Percentiles rank a stretch among this genome's conserved stretches.
Conservation (phyloP, 2,113 vertebrate species). For the Nerophis ophidion region DNA sequence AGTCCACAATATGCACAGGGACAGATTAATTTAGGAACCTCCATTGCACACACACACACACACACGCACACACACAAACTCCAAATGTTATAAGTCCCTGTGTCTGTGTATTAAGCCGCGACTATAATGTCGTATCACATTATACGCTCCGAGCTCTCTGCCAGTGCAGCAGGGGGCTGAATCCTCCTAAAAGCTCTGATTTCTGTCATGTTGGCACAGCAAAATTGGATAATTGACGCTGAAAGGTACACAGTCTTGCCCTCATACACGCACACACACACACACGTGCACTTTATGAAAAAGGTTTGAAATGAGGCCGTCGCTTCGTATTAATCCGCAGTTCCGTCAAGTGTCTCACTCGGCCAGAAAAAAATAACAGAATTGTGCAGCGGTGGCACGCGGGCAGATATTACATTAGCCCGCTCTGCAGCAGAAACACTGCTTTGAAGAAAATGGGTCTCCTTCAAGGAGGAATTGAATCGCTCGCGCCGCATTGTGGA, state of each 20-base stretch:
- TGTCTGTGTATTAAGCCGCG: conserved; percentile 64
- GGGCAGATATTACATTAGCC: conserved; percentile 21
- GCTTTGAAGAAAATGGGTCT: no score
- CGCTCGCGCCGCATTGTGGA: no score
- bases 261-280: no score
- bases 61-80: conserved; percentile 26
- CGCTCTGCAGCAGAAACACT: conserved; percentile 12
- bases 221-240: conserved; percentile 65
- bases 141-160: conserved; percentile 52
- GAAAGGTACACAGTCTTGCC: conserved; percentile 54
- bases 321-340: conserved; percentile 21
- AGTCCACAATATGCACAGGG: conserved; percentile 1
- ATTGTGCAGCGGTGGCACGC: conserved; percentile 19
- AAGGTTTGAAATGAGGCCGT: no score
- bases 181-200: conserved; percentile 68
- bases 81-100: conserved; percentile 66
- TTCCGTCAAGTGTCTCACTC: conserved; percentile 29
- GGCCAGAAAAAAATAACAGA: not conserved
- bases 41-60: not conserved
- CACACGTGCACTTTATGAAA: no score
- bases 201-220: conserved; percentile 62
- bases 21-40: conserved; percentile 4
- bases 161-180: conserved; percentile 23
- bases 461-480: no score
- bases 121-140: conserved; percentile 67